A percentile compares a stretch with the other conserved stretches of the same genome.
Evolutionary conservation across 2,888 invertebrate genomes (phyloP).

Genomic region (Platycnemis pennipes): DNA sequence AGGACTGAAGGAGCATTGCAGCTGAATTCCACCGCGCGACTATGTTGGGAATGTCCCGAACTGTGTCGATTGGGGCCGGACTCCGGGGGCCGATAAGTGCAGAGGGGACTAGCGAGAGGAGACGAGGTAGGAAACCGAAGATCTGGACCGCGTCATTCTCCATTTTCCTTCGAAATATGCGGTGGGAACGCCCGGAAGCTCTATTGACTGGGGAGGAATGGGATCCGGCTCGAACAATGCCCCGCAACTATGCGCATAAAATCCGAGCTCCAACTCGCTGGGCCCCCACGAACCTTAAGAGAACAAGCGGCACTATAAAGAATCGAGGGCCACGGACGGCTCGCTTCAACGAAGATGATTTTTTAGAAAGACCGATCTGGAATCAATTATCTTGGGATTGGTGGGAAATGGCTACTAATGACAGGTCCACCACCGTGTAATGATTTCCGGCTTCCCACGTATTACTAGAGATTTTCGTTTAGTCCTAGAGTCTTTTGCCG

Average conservation of each 20-base stretch:
- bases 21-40: not conserved
- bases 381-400: not conserved
- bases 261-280: not conserved
- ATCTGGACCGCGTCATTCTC: not conserved
- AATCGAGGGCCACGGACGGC: not conserved
- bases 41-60: not conserved
- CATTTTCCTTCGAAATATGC: not conserved
- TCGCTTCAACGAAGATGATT: not conserved
- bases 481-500: no score
- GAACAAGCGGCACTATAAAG: not conserved
- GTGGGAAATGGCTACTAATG: not conserved
- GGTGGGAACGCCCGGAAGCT: not conserved
- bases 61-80: not conserved
- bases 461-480: not conserved
- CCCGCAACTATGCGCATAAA: not conserved
- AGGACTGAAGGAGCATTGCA: no score
- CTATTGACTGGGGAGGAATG: not conserved
- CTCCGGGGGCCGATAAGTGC: not conserved
- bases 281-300: not conserved
- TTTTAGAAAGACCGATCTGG: not conserved
- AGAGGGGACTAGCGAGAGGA: not conserved
- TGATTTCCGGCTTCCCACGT: not conserved
- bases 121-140: not conserved
- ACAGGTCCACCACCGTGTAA: not conserved
- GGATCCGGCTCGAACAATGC: not conserved